These are phyloP conservation scores for Neopipo cinnamomea DNA, from an alignment of 2,113 vertebrate genomes.

Conservation along the genomic window DNA sequence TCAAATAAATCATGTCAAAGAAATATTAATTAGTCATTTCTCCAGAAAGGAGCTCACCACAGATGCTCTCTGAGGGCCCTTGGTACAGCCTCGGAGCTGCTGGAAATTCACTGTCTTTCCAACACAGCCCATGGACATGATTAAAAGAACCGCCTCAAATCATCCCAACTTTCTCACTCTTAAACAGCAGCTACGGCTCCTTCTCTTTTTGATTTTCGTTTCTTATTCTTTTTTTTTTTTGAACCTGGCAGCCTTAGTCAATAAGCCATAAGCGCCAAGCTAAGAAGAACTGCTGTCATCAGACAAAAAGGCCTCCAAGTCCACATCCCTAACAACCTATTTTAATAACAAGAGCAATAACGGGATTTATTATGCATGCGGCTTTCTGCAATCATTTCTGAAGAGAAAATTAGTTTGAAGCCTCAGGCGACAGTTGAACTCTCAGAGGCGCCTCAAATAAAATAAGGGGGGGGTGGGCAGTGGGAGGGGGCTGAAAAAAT, in stretches of 20 bases:
- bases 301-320: conserved; percentile 67
- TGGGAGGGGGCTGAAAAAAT: conserved; percentile 40
- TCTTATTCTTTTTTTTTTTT: not conserved
- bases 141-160: conserved; percentile 47
- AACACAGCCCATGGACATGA: conserved; percentile 21
- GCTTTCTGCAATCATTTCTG: conserved; percentile 75
- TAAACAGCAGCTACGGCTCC: conserved; percentile 22
- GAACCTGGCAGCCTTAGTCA: conserved; percentile 52
- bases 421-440: conserved; percentile 82
- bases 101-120: not conserved
- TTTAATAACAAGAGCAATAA: conserved; percentile 84
- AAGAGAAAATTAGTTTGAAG: conserved; percentile 83
- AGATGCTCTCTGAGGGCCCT: not conserved
- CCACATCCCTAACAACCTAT: conserved; percentile 70
- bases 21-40: conserved; percentile 29
- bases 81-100: not conserved
- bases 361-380: conserved; percentile 81
- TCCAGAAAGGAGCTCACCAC: not conserved
- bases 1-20: not conserved
- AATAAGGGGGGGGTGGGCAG: conserved; percentile 22
- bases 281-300: conserved; percentile 70
- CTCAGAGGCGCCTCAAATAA: conserved; percentile 77
- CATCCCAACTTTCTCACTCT: conserved; percentile 59
- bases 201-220: conserved; percentile 48
- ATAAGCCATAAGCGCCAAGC: conserved; percentile 61